Evolutionary conservation across 2,797 vertebrate genomes (phyloP).

Genomic region (Scolopax rusticola): DNA sequence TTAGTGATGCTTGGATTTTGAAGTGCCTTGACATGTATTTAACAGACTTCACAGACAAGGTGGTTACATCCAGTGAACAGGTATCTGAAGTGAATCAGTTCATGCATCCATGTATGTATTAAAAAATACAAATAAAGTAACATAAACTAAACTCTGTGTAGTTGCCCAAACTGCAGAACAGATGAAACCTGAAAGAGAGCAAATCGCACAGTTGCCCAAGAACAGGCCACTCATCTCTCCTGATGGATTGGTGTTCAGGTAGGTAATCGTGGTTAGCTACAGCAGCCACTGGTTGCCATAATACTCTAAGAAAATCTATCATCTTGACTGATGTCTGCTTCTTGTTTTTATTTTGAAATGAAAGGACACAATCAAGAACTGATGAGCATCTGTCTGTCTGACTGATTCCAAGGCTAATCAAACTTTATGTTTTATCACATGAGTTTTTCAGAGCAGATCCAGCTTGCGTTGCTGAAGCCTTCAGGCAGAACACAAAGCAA

Average conservation of each 20-base stretch:
- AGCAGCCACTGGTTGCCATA: not conserved
- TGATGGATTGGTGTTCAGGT: fast-evolving
- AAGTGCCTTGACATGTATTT: not conserved
- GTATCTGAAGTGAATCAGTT: not conserved
- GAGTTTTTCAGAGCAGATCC: not conserved
- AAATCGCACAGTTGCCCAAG: not conserved
- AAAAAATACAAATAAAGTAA: not conserved
- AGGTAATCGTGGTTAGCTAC: not conserved
- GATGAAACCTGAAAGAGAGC: not conserved
- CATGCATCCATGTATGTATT: not conserved
- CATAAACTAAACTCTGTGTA: not conserved
- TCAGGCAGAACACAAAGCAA: not conserved
- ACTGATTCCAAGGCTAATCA: not conserved
- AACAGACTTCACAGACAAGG: not conserved
- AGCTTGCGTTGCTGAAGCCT: not conserved
- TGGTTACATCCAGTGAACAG: not conserved
- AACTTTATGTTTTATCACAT: not conserved
- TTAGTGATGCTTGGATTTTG: not conserved
- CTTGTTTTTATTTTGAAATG: not conserved
- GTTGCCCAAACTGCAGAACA: not conserved
- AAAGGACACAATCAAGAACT: not conserved
- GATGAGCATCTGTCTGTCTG: not conserved
- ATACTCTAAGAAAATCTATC: not conserved
- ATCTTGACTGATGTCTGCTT: fast-evolving
- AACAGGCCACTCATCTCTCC: not conserved